Conservation (phyloP, 2,888 invertebrate genomes). For the Acleris emargana region DNA sequence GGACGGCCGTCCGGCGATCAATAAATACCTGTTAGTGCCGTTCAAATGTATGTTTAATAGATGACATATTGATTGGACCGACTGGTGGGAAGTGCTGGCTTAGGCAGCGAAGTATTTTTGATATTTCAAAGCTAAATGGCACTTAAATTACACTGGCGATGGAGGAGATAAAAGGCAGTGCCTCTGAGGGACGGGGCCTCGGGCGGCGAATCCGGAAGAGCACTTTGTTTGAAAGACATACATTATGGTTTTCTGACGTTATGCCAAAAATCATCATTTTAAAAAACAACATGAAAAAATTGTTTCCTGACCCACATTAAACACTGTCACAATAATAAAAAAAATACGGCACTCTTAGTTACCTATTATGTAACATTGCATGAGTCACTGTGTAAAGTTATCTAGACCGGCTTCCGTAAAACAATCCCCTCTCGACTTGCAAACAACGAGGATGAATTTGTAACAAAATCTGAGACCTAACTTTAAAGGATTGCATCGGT, state of each 20-base stretch:
- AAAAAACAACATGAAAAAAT: no score
- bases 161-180: conserved; percentile 5
- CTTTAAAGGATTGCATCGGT: conserved; percentile 19
- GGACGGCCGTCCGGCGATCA: conserved; percentile 20
- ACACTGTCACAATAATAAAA: no score
- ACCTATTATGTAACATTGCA: no score
- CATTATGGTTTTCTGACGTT: no score
- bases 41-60: conserved; percentile 33
- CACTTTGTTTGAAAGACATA: conserved; percentile 16
- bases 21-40: conserved; percentile 34
- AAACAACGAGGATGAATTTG: conserved; percentile 17
- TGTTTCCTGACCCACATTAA: no score
- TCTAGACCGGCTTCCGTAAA: neutral
- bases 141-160: conserved; percentile 11
- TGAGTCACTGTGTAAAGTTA: no score
- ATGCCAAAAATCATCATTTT: no score
- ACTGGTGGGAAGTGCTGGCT: conserved; percentile 6
- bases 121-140: conserved; percentile 25
- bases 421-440: neutral
- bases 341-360: no score
- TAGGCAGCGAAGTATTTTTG: conserved; percentile 25
- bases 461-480: conserved; percentile 28
- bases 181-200: conserved; percentile 17
- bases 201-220: conserved; percentile 17
- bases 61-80: conserved; percentile 33